A percentile compares a stretch with the other conserved stretches of the same genome.
These are phyloP conservation scores for Lamellibrachia columna DNA, from an alignment of 2,888 invertebrate genomes.

Conservation along the genomic window DNA sequence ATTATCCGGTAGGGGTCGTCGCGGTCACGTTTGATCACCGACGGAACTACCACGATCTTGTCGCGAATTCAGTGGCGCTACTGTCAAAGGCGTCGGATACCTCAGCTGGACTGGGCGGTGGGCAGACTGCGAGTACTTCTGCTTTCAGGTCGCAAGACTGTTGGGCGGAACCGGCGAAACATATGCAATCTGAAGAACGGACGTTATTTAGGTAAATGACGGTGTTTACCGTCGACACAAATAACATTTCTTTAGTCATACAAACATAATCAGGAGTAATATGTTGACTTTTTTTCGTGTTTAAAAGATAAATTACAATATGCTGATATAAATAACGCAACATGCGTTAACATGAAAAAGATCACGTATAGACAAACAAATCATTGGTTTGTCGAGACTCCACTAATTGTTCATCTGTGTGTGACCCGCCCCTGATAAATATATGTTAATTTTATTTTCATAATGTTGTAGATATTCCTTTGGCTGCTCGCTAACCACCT, in stretches of 20 bases:
- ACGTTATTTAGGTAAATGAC: neutral
- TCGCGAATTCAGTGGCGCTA: conserved; percentile 28
- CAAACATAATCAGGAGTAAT: neutral
- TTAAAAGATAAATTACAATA: neutral
- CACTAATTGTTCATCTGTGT: neutral
- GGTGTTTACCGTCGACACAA: neutral
- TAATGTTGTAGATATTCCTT: neutral
- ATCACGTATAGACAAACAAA: neutral
- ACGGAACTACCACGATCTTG: conserved; percentile 14
- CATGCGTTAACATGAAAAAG: neutral
- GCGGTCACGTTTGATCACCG: conserved; percentile 31
- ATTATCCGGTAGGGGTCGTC: conserved; percentile 51
- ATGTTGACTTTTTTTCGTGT: neutral
- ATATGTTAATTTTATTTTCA: too few species aligned
- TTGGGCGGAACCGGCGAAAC: neutral
- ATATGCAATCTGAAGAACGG: neutral
- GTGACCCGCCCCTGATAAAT: too few species aligned
- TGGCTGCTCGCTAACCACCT: neutral
- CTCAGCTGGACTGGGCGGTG: neutral
- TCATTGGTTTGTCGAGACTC: neutral
- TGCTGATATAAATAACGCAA: neutral
- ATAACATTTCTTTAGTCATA: neutral
- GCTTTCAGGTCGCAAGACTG: neutral
- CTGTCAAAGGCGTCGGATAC: conserved; percentile 26
- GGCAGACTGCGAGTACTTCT: neutral